phyloP scores from a whole-genome alignment of 1,140 invertebrate genomes.

The Thereuonema tuberculata region DNA sequence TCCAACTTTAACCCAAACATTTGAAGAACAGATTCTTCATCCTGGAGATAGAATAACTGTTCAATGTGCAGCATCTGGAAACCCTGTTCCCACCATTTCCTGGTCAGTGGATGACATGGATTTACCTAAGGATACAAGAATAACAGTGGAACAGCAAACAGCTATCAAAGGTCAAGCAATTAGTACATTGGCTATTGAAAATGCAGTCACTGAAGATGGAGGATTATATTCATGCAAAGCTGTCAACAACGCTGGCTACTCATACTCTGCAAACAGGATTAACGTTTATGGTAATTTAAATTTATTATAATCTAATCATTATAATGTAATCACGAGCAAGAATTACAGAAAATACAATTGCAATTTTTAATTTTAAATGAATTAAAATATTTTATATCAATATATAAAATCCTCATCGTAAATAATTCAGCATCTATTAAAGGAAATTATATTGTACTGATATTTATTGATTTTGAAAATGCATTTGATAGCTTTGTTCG shows the following conservation, averaged over 20 bases:
- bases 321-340: too few species aligned
- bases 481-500: too few species aligned
- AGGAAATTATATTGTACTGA: too few species aligned
- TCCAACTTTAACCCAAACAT: not conserved
- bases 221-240: too few species aligned
- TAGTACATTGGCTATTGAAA: not conserved
- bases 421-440: too few species aligned
- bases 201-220: not conserved
- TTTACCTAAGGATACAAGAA: too few species aligned
- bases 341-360: too few species aligned
- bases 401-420: too few species aligned
- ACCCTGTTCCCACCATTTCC: not conserved
- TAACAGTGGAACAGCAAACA: not conserved
- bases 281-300: not conserved
- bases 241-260: not conserved
- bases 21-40: slow-evolving; percentile 6
- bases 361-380: too few species aligned
- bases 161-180: not conserved
- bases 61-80: not conserved
- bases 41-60: not conserved
- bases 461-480: too few species aligned
- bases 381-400: too few species aligned
- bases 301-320: too few species aligned
- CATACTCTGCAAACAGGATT: not conserved
- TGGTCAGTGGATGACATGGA: not conserved